Base-by-base conservation (phyloP, 2,888 invertebrate genomes). In the Mactromeris polynyma region DNA sequence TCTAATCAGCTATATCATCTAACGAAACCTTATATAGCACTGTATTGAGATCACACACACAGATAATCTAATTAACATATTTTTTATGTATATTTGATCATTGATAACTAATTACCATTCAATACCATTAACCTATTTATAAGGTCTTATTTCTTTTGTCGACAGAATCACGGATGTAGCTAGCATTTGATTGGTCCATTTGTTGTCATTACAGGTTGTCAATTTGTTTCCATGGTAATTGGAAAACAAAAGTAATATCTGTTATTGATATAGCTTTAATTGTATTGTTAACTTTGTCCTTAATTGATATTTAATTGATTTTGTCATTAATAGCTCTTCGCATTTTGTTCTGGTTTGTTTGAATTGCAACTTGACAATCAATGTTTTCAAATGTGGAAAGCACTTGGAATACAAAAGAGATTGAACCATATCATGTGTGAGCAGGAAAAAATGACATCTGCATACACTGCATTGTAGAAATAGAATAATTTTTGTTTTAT, bases 241-340 rank as follows among this genome's bases (percentile, higher is more conserved):
- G 7, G n/a, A 58, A 58, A 58, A 2, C 7, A 58, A 58, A 58
- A 58, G 58, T 58, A 58, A 58, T 19, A n/a, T 58, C 21, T 58
- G n/a, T 58, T 58, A 58, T 58, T 58, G 58, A 58, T 58, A 58
- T 2, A 58, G 58, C 58, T 58, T 58, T 58, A n/a, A 58, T 58
- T 58, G 58, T 58, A 58, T 58, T 58, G 58, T 58, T 58, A n/a
- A 58, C 58, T n/a, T 58, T 19, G 58, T 21, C 58, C n/a, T 58
- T 58, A 58, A 58, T 58, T 58, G 58, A n/a, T 58, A 58, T 58
- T 58, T 58, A 21, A 58, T 58, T 58, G 58, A 58, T 58, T 58
- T 58, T 58, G 58, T 58, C 21, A 58, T 58, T n/a, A 58, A 58
- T 58, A 21, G 58, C n/a, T 58, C n/a, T 58, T 58, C 6, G 58